Evolutionary conservation across 2,888 invertebrate species (phyloP).

Genomic region (Nemapogon koenigi): DNA sequence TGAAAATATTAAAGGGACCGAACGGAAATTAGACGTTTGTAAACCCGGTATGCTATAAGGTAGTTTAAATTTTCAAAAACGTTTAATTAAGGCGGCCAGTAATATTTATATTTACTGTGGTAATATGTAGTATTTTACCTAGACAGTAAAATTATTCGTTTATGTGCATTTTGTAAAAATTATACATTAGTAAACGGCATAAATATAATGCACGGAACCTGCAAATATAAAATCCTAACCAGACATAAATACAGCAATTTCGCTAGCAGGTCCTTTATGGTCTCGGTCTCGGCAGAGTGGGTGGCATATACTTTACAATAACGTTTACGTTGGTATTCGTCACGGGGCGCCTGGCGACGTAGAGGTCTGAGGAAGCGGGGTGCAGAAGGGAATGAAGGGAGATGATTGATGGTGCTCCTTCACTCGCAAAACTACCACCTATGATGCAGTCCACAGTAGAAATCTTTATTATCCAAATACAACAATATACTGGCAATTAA

Average conservation of each 20-base stretch:
- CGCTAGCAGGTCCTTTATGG: constrained; percentile 20
- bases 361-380: constrained; percentile 16
- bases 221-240: constrained; percentile 1
- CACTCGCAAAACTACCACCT: constrained; percentile 12
- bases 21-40: too few relatives aligned
- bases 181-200: too few relatives aligned
- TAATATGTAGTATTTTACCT: too few relatives aligned
- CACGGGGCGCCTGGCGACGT: constrained; percentile 52
- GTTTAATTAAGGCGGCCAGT: too few relatives aligned
- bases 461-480: not conserved
- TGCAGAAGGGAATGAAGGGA: constrained; percentile 17
- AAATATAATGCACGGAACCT: too few relatives aligned
- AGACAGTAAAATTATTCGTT: too few relatives aligned
- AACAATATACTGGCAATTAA: not conserved
- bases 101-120: too few relatives aligned
- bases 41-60: too few relatives aligned
- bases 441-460: too few relatives aligned
- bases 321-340: constrained; percentile 61
- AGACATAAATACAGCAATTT: constrained; percentile 24
- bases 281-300: constrained; percentile 26
- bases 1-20: too few relatives aligned
- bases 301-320: constrained; percentile 49
- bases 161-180: too few relatives aligned
- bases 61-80: too few relatives aligned
- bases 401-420: constrained; percentile 46